A percentile compares a stretch with the other conserved stretches of the same genome.
Evolutionary conservation across 92 coral and sea anemone species (phyloP).

Genomic region (Phenganax stokvisi): DNA sequence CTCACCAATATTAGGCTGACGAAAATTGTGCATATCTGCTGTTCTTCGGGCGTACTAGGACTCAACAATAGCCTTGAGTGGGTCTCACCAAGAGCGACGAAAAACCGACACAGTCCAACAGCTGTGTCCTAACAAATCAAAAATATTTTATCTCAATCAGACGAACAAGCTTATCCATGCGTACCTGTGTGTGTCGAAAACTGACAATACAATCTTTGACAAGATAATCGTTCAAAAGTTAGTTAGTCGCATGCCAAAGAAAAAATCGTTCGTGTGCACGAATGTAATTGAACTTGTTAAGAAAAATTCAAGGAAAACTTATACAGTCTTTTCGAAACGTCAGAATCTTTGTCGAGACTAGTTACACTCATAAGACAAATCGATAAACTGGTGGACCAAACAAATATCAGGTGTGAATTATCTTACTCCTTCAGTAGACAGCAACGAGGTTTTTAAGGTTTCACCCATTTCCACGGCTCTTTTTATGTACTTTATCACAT

Average conservation of each 20-base stretch:
- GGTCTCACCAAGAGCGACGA: slow-evolving; percentile 76
- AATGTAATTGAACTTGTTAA: no score
- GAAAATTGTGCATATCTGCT: slow-evolving; percentile 52
- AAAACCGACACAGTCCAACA: slow-evolving; percentile 76
- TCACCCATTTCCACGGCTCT: slow-evolving; percentile 57
- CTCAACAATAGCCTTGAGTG: slow-evolving; percentile 62
- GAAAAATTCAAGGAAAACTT: no score
- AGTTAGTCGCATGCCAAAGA: no score
- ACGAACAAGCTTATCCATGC: background rate
- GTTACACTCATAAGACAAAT: no score
- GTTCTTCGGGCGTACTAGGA: slow-evolving; percentile 66
- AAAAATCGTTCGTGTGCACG: no score
- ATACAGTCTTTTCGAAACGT: no score
- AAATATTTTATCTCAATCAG: background rate
- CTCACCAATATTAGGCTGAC: slow-evolving; percentile 73
- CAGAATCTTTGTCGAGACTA: no score
- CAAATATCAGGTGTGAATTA: background rate
- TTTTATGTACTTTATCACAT: slow-evolving; percentile 73
- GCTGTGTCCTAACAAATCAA: slow-evolving; percentile 61
- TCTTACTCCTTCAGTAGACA: slow-evolving; percentile 74
- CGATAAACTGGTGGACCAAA: no score
- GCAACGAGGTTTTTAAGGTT: slow-evolving; percentile 57
- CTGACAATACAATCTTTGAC: no score
- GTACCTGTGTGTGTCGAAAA: no score
- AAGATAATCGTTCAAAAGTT: no score